Evolutionary conservation across 2,888 invertebrate genomes (phyloP).

Genomic region (Therioaphis trifolii): DNA sequence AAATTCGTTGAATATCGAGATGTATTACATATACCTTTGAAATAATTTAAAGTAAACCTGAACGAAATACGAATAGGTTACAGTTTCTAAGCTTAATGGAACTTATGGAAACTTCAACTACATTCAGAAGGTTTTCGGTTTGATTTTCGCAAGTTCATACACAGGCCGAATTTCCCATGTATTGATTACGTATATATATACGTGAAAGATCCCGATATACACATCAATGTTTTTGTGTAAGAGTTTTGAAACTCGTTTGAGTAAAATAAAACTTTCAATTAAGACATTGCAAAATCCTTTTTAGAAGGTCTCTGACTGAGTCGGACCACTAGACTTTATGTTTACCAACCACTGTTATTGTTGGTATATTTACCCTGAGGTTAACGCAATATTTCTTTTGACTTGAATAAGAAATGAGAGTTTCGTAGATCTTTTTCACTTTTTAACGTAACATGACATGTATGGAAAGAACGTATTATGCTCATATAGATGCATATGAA

Average conservation of each 20-base stretch:
- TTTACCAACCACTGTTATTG: background rate
- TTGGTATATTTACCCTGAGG: background rate
- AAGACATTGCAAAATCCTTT: background rate
- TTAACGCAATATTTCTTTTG: background rate
- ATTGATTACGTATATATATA: background rate
- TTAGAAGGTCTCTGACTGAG: background rate
- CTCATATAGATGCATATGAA: background rate
- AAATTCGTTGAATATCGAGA: too few species aligned
- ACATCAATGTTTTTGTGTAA: background rate
- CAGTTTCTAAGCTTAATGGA: too few species aligned
- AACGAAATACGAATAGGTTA: too few species aligned
- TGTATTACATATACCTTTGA: too few species aligned
- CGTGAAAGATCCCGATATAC: background rate
- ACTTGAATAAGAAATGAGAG: too few species aligned
- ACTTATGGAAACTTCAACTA: too few species aligned
- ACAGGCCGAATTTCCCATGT: background rate
- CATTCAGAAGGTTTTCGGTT: background rate
- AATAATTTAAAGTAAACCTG: too few species aligned
- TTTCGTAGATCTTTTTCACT: background rate
- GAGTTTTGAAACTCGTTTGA: background rate
- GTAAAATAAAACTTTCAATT: constrained; percentile 9
- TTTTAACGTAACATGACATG: background rate
- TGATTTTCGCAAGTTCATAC: background rate
- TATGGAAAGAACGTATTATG: background rate
- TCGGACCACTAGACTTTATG: background rate